Conservation (phyloP, 2,888 invertebrate species). For the Apamea anceps region DNA sequence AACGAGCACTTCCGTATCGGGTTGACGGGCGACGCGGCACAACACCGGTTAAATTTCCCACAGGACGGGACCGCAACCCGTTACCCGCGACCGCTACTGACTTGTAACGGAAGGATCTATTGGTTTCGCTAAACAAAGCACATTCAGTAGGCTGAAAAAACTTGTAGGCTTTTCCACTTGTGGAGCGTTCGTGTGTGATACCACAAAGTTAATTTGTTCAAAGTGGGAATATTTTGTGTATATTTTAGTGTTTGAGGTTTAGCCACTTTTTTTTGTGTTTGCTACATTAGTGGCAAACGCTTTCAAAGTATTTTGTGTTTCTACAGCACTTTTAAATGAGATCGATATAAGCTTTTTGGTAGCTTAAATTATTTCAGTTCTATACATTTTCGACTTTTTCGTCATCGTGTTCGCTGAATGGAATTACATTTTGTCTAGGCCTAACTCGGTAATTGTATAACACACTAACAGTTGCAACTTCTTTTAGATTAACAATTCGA, state of each 20-base stretch:
- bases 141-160: slow-evolving; percentile 25
- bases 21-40: slow-evolving; percentile 67
- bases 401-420: background rate
- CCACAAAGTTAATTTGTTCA: background rate
- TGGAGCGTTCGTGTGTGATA: slow-evolving; percentile 4
- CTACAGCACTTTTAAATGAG: background rate
- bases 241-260: background rate
- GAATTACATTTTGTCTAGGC: background rate
- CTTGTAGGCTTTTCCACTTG: slow-evolving; percentile 16
- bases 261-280: too few species aligned
- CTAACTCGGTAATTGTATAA: background rate
- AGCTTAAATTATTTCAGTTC: background rate
- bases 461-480: background rate
- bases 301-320: background rate
- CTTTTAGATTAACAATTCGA: background rate
- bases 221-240: background rate
- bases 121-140: slow-evolving; percentile 60
- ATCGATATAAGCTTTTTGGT: background rate
- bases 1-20: slow-evolving; percentile 57
- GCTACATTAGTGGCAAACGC: background rate
- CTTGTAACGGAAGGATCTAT: slow-evolving; percentile 68
- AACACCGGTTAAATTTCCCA: slow-evolving; percentile 75
- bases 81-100: slow-evolving; percentile 47
- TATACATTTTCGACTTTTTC: background rate
- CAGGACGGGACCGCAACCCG: slow-evolving; percentile 64